Base-by-base conservation (phyloP, 2,888 invertebrate genomes). In the Oxyscelio sp. region DNA sequence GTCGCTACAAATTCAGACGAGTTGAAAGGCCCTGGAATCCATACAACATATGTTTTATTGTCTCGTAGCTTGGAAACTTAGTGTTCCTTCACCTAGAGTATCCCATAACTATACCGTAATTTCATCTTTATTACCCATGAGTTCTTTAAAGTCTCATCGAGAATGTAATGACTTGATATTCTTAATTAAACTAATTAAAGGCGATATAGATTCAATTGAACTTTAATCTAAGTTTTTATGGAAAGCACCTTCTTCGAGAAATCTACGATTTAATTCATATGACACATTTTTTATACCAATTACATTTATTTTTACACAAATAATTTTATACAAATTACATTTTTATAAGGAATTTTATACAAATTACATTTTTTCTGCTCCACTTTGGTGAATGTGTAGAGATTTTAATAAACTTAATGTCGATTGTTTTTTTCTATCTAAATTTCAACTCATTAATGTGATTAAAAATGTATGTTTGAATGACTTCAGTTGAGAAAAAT, bases 1-100 rank as follows among this genome's bases (percentile, higher is more conserved):
- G n/a, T n/a, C n/a, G n/a, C n/a, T n/a, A n/a, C n/a, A n/a, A n/a
- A n/a, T n/a, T n/a, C n/a, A n/a, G n/a, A n/a, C n/a, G n/a, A n/a
- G n/a, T n/a, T n/a, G n/a, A n/a, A n/a, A n/a, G n/a, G n/a, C n/a
- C n/a, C 4, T 52, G 3, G 9, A 52, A 52, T 22, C 52, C 17
- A 52, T 52, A 22, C 56, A 31, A 6, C 56, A 56, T 19, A 56
- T 31, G 19, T 56, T 56, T 13, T 56, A 15, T 17, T 34, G 34
- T 13, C 17, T 56, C 6, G 34, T 56, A 3, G 31, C 56, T 17
- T 31, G 31, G 34, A 56, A 56, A 6, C 9, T 52, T 9, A 13
- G 13, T 5, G 22, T 52, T 24, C 8, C 22, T 22, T 52, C 22
- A 22, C 52, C 34, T 5, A 31, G 34, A 56, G 5, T 56, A 56